These are phyloP conservation scores for Orthonychiurus folsomi DNA, from an alignment of 2,888 invertebrate species.

Conservation along the genomic window DNA sequence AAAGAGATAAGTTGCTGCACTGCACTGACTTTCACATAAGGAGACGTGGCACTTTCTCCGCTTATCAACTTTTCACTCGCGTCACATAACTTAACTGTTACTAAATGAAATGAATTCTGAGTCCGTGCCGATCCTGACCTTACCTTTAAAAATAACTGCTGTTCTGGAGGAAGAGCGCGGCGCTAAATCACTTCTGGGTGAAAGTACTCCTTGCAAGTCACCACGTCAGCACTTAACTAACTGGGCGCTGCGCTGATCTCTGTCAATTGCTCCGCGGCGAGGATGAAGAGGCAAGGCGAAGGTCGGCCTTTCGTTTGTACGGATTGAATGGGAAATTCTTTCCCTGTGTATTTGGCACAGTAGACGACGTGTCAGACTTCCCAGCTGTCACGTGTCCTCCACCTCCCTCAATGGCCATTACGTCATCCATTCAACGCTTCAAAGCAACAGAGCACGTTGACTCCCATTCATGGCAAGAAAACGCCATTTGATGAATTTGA, in stretches of 20 bases:
- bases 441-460: no score
- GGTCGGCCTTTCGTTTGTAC: no score
- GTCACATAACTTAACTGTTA: neutral
- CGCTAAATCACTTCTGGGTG: neutral
- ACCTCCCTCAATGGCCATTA: neutral
- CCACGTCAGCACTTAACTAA: no score
- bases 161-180: no score
- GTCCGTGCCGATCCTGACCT: no score
- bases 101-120: neutral
- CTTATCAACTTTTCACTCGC: neutral
- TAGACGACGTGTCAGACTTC: neutral
- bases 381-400: neutral
- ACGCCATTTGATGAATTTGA: no score
- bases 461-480: no score
- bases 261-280: no score
- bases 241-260: no score
- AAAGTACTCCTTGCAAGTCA: no score
- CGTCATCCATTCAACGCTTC: neutral
- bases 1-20: neutral
- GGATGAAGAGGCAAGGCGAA: no score
- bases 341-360: neutral
- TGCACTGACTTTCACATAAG: neutral
- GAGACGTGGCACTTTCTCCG: neutral
- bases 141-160: neutral
- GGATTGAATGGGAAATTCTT: neutral